These are phyloP conservation scores for Anarhynchus alexandrinus DNA, from an alignment of 2,113 vertebrate genomes.

Conservation along the genomic window DNA sequence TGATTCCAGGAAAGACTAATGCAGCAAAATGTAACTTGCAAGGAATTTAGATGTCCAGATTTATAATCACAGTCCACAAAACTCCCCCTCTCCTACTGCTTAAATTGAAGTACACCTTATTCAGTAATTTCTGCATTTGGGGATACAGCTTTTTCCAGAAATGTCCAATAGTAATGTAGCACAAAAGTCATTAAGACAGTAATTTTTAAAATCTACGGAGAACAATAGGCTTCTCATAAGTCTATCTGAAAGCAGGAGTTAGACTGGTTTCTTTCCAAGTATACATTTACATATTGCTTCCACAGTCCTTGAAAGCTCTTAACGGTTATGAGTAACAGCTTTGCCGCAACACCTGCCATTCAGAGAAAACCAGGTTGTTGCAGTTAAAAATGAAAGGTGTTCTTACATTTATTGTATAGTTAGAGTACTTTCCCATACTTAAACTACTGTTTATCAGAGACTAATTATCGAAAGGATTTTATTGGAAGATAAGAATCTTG, in stretches of 20 bases:
- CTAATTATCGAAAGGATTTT: neutral
- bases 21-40: neutral
- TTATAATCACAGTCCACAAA: neutral
- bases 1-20: neutral
- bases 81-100: neutral
- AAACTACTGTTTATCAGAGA: slow-evolving; percentile 12
- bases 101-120: neutral
- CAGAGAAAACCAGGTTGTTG: slow-evolving; percentile 46
- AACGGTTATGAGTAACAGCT: slow-evolving; percentile 36
- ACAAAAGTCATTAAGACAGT: neutral
- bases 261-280: slow-evolving; percentile 17
- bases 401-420: slow-evolving; percentile 49
- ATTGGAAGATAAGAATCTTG: slow-evolving; percentile 23
- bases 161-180: neutral
- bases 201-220: neutral
- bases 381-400: slow-evolving; percentile 70
- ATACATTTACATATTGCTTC: slow-evolving; percentile 23
- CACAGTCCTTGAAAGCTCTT: slow-evolving; percentile 44
- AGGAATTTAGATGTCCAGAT: neutral
- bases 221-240: neutral
- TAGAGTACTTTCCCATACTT: slow-evolving; percentile 68
- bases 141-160: neutral
- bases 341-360: slow-evolving; percentile 62
- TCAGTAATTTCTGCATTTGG: neutral
- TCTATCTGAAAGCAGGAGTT: neutral